A percentile compares a stretch with the other conserved stretches of the same genome.
These are phyloP conservation scores for Garra rufa DNA, from an alignment of 2,113 vertebrate species.

Conservation along the genomic window DNA sequence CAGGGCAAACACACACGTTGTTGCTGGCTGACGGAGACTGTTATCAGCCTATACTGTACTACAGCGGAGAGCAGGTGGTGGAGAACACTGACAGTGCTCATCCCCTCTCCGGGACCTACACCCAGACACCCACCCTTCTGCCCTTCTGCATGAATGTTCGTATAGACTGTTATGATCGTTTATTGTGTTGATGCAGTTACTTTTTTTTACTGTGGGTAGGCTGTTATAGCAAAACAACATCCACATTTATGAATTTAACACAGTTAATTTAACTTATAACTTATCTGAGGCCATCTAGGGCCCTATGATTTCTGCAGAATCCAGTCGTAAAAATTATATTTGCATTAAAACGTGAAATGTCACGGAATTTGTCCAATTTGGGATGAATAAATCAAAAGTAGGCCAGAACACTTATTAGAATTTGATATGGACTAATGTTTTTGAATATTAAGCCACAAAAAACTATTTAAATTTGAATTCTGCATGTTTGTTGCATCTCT, in stretches of 20 bases:
- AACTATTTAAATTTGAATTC: too few relatives aligned
- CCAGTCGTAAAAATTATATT: too few relatives aligned
- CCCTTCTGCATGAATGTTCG: slow-evolving; percentile 86
- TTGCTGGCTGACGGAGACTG: slow-evolving; percentile 89
- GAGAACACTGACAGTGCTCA: slow-evolving; percentile 53
- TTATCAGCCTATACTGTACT: slow-evolving; percentile 88
- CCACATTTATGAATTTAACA: neutral
- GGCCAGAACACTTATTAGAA: too few relatives aligned
- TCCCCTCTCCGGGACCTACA: slow-evolving; percentile 67
- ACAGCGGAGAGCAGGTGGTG: slow-evolving; percentile 82
- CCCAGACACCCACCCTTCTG: slow-evolving; percentile 80
- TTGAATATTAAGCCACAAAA: too few relatives aligned
- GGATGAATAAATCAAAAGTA: too few relatives aligned
- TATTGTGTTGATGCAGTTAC: neutral
- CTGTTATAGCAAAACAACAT: neutral
- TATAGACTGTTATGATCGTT: neutral
- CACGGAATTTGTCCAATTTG: too few relatives aligned
- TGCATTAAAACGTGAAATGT: too few relatives aligned
- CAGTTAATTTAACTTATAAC: neutral
- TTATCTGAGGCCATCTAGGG: too few relatives aligned
- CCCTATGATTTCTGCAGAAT: too few relatives aligned
- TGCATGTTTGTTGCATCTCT: too few relatives aligned
- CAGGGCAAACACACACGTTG: slow-evolving; percentile 88
- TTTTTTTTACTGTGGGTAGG: neutral
- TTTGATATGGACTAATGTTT: too few relatives aligned